phyloP scores from a whole-genome alignment of 2,113 vertebrate species.

The Leptodactylus fuscus region DNA sequence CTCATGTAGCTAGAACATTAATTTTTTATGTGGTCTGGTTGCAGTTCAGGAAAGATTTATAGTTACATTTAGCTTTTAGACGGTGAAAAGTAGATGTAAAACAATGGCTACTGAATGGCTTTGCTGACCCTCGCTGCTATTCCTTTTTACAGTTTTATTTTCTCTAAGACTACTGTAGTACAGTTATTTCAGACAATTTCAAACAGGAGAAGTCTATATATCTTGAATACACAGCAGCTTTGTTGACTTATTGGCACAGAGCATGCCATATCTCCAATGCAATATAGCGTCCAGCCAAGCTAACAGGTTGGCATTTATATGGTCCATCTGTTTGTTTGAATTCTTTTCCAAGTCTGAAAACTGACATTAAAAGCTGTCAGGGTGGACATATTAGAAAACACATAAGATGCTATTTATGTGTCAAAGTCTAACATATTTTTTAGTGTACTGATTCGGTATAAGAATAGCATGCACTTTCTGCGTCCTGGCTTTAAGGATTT shows the following conservation, averaged over 20 bases:
- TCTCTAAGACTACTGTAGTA: neutral
- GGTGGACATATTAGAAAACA: neutral
- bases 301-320: slow-evolving; percentile 61
- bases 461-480: neutral
- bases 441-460: no score
- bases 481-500: neutral
- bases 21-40: slow-evolving; percentile 29
- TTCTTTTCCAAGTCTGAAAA: slow-evolving; percentile 12
- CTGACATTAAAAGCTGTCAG: neutral
- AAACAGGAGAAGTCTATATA: neutral
- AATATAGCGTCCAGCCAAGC: slow-evolving; percentile 24
- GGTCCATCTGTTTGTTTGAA: slow-evolving; percentile 47
- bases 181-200: slow-evolving; percentile 12
- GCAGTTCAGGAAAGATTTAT: slow-evolving; percentile 14
- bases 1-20: neutral
- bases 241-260: slow-evolving; percentile 28
- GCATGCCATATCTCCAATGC: neutral
- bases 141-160: neutral
- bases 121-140: neutral
- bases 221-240: slow-evolving; percentile 3
- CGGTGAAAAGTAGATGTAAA: slow-evolving; percentile 25
- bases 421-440: neutral
- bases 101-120: neutral
- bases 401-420: neutral
- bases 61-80: slow-evolving; percentile 10